Base-by-base conservation (phyloP, 2,113 vertebrate genomes). In the Microcebus ravelobensis region DNA sequence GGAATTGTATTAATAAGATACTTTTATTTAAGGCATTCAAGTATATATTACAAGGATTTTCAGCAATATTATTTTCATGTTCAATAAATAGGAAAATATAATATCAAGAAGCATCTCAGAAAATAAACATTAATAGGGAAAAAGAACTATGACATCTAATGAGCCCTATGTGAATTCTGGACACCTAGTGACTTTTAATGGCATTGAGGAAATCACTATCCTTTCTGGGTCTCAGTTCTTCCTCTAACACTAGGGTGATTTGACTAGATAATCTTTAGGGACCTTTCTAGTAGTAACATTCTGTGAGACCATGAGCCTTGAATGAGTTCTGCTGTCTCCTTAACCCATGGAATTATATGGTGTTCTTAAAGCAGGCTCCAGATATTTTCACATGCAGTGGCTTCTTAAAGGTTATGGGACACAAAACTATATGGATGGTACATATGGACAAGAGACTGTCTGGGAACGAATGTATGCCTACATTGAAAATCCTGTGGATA, bases 1-100 rank as follows among this genome's bases (percentile, higher is more conserved):
- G 52, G 71, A 67, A 57, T 86, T 57, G 29, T 76, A 65, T 70
- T 84, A 65, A 63, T 61, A 71, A 48, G 34, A 84, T 2, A 8
- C 48, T 87, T 97, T 92, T 59, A 52, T 71, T 65, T 50, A 94
- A 95, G 18, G 36, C 48, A 27, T 76, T 96, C 48, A 90, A 45
- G 88, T 50, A 80, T 68, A 65, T 88, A 18, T 73, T 55, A n/a
- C 20, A n/a, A 42, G 39, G 79, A 76, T 73, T 91, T 84, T 48
- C 70, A 80, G 74, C 39, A 61, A 11, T 42, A n/a, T 91, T 81
- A 31, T 94, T 96, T 87, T 86, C 59, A 77, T 3, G 29, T 55
- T 70, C 18, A 67, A 1, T 71, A 94, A 67, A 50, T 79, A 92
- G 63, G 55, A 80, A 59, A 71, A 48, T 31, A 34, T 11, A 73